A percentile compares a stretch with the other conserved stretches of the same genome.
Evolutionary conservation across 2,888 invertebrate species (phyloP).

Genomic region (Aradus depressus): DNA sequence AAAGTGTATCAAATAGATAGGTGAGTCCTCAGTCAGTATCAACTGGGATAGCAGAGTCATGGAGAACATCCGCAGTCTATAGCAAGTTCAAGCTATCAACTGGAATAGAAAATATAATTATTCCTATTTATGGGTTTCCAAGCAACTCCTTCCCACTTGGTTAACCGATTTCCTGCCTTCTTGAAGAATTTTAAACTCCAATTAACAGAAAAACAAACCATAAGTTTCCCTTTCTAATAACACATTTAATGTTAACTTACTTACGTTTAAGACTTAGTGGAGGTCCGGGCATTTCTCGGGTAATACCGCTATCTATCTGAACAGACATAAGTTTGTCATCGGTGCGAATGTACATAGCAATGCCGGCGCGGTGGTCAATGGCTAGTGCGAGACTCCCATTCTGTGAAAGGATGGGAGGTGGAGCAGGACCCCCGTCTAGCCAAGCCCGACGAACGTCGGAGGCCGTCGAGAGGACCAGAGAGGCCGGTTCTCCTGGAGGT

Average conservation of each 20-base stretch:
- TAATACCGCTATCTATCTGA: neutral
- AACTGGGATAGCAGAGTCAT: too few relatives aligned
- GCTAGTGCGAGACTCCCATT: slow-evolving; percentile 45
- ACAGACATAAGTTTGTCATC: slow-evolving; percentile 5
- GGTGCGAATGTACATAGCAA: slow-evolving; percentile 1
- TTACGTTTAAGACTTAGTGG: slow-evolving; percentile 12
- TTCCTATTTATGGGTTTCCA: too few relatives aligned
- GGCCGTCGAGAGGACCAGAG: slow-evolving; percentile 7
- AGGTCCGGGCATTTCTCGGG: neutral
- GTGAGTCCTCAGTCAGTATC: too few relatives aligned
- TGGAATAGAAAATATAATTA: too few relatives aligned
- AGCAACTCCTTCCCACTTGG: too few relatives aligned
- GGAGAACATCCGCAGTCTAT: too few relatives aligned
- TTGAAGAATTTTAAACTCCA: too few relatives aligned
- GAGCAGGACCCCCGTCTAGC: slow-evolving; percentile 33
- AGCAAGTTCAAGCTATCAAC: too few relatives aligned
- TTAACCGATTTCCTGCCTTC: too few relatives aligned
- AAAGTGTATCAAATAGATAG: too few relatives aligned
- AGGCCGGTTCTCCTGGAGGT: slow-evolving; percentile 5
- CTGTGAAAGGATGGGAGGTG: slow-evolving; percentile 33
- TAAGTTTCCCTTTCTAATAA: neutral
- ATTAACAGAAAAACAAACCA: neutral
- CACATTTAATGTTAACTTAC: too few relatives aligned
- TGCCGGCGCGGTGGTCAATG: slow-evolving; percentile 46
- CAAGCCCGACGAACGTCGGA: slow-evolving; percentile 6